These are phyloP conservation scores for Anagrus nilaparvatae DNA, from an alignment of 1,140 invertebrate genomes.

Conservation along the genomic window DNA sequence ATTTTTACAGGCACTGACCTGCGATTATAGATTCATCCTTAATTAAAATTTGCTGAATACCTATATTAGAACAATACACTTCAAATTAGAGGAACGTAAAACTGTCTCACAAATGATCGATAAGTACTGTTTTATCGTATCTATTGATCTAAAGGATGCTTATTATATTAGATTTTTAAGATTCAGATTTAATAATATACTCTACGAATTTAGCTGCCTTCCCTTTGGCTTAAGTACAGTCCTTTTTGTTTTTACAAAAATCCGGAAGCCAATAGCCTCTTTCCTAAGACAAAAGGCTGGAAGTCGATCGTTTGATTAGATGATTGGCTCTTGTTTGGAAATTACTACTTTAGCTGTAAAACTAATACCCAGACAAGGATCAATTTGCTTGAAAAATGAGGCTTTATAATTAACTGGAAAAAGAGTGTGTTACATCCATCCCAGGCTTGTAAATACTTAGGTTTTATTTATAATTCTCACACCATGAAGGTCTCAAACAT, in stretches of 20 bases:
- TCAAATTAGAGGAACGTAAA: constrained; percentile 26
- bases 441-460: neutral
- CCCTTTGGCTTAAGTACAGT: no score
- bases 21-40: constrained; percentile 20
- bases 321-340: constrained; percentile 21
- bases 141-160: constrained; percentile 16
- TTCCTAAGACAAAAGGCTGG: constrained; percentile 11
- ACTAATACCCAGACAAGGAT: constrained; percentile 1
- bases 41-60: constrained; percentile 25
- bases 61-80: constrained; percentile 20
- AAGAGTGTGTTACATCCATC: constrained; percentile 1
- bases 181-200: constrained; percentile 19
- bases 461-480: neutral
- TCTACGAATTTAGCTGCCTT: no score
- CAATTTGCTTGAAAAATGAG: neutral
- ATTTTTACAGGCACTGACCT: constrained; percentile 10
- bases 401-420: constrained; percentile 10
- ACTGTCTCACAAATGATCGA: constrained; percentile 18
- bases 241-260: no score
- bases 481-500: no score
- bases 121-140: constrained; percentile 14
- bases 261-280: constrained; percentile 18
- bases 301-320: constrained; percentile 22
- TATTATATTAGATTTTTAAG: constrained; percentile 15
- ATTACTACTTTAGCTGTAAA: constrained; percentile 1